These are phyloP conservation scores for Glossophaga mutica DNA, from an alignment of 2,797 vertebrate genomes.

Conservation along the genomic window DNA sequence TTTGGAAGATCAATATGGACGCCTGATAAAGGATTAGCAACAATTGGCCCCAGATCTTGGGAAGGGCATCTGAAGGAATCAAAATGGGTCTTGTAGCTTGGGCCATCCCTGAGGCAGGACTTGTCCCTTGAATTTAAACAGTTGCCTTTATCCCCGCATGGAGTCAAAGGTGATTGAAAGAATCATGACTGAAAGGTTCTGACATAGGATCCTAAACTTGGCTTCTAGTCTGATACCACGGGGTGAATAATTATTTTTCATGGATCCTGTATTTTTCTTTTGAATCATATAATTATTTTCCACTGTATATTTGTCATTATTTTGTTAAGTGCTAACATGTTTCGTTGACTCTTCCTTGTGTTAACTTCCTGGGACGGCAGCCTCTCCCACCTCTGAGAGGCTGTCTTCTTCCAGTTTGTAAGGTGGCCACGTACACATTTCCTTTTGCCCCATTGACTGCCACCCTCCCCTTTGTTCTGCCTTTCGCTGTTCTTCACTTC, in stretches of 20 bases:
- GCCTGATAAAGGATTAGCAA: background rate
- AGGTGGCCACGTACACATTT: accelerated
- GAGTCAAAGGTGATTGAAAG: background rate
- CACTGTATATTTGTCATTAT: background rate
- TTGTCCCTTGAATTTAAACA: background rate
- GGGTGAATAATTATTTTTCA: background rate
- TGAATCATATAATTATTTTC: background rate
- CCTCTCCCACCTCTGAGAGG: background rate
- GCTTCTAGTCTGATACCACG: background rate
- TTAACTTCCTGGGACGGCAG: accelerated
- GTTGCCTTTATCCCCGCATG: background rate
- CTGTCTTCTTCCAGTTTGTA: background rate
- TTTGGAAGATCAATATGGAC: background rate
- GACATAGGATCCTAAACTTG: background rate
- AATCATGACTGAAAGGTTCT: background rate
- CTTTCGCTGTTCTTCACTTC: accelerated
- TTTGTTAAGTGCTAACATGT: background rate
- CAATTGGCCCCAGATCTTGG: background rate
- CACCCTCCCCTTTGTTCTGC: accelerated
- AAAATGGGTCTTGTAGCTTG: background rate
- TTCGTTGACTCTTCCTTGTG: accelerated
- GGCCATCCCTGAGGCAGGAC: accelerated
- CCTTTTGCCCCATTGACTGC: background rate
- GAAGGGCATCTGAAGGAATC: background rate
- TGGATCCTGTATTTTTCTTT: background rate